These are phyloP conservation scores for Aselliscus stoliczkanus DNA, from an alignment of 2,797 vertebrate genomes.

Conservation along the genomic window DNA sequence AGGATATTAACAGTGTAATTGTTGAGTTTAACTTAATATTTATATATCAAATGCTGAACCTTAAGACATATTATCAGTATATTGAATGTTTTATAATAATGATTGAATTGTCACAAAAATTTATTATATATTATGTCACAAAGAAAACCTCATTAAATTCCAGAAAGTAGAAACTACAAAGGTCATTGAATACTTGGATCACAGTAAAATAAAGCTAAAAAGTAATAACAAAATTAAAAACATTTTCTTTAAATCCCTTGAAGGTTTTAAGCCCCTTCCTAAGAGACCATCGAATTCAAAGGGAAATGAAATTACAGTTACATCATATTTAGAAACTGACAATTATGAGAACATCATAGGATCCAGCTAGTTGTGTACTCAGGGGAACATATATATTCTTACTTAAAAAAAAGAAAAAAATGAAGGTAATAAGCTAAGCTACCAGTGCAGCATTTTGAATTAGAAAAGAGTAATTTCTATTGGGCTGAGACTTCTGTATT, in stretches of 20 bases:
- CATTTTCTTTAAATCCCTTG: not conserved
- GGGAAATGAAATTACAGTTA: not conserved
- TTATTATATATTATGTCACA: not conserved
- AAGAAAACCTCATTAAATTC: not conserved
- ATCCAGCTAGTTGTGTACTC: not conserved
- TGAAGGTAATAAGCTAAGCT: not conserved
- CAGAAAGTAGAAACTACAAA: not conserved
- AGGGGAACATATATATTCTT: not conserved
- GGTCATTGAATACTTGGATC: not conserved
- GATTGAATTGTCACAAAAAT: not conserved
- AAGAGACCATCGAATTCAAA: not conserved
- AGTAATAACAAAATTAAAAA: not conserved
- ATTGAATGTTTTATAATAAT: not conserved
- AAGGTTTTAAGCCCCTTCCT: not conserved
- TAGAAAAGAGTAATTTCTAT: not conserved
- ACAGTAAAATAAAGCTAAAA: slow-evolving; percentile 14
- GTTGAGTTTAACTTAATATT: not conserved
- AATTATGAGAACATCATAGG: not conserved
- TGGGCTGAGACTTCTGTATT: not conserved
- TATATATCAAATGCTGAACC: not conserved
- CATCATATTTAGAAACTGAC: not conserved
- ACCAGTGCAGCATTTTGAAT: not conserved
- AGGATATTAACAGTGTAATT: not conserved
- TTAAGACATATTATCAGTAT: not conserved
- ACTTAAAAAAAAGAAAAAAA: not conserved